These are phyloP conservation scores for Scolopax bukidnonensis DNA, from an alignment of 2,797 vertebrate genomes.

Conservation along the genomic window DNA sequence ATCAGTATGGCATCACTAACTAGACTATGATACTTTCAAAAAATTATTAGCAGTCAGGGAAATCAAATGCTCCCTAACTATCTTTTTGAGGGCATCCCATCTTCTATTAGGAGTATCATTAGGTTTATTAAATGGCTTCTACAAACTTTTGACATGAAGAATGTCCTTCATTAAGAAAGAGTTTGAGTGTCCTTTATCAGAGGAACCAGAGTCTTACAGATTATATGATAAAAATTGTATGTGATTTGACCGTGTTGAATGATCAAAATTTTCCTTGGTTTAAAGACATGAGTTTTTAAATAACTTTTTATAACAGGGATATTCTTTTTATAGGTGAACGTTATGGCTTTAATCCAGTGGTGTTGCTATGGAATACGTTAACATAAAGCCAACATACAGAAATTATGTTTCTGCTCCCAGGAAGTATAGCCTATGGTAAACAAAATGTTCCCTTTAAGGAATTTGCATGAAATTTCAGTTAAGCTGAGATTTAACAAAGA, in stretches of 20 bases:
- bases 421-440: neutral
- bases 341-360: neutral
- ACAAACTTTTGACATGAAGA: slow-evolving; percentile 50
- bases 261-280: neutral
- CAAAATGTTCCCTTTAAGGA: neutral
- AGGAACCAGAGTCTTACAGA: neutral
- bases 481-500: neutral
- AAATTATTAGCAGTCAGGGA: neutral
- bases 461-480: neutral
- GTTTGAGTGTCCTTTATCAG: neutral
- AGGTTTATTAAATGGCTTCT: slow-evolving; percentile 43
- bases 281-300: neutral
- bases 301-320: neutral
- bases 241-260: neutral
- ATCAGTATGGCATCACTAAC: neutral
- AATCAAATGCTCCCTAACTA: slow-evolving; percentile 9
- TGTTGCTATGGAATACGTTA: neutral
- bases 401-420: neutral
- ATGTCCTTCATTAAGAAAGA: slow-evolving; percentile 38
- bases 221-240: slow-evolving; percentile 32
- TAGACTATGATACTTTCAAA: neutral
- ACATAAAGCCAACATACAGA: neutral
- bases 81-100: neutral
- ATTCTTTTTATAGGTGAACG: neutral
- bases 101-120: neutral